Evolutionary conservation across 1,140 invertebrate genomes (phyloP).

Genomic region (Patella vulgata): DNA sequence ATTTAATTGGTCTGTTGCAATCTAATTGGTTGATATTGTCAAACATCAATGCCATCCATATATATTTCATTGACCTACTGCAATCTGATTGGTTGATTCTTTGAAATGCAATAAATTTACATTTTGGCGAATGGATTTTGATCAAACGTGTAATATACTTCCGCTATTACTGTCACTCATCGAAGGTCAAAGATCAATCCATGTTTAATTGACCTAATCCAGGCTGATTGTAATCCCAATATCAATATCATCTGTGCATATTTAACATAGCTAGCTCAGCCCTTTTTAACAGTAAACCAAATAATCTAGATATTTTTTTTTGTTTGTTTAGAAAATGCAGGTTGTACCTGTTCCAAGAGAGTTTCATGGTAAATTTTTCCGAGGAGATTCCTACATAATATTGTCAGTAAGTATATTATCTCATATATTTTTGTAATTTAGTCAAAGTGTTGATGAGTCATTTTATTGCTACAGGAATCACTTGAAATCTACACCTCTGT

Average conservation of each 20-base stretch:
- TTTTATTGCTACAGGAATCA: too few relatives aligned
- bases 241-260: not conserved
- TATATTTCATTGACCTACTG: too few relatives aligned
- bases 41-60: too few relatives aligned
- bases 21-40: too few relatives aligned
- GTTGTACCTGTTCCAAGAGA: conserved; percentile 79
- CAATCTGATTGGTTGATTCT: too few relatives aligned
- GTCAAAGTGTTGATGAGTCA: too few relatives aligned
- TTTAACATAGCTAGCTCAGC: not conserved
- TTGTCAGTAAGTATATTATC: conserved; percentile 74
- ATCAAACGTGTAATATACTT: too few relatives aligned
- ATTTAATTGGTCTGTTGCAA: too few relatives aligned
- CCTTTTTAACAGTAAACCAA: not conserved
- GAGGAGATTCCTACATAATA: conserved; percentile 87
- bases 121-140: too few relatives aligned
- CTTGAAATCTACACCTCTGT: not conserved
- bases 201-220: not conserved
- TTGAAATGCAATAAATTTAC: too few relatives aligned
- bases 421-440: not conserved
- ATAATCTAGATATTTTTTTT: conserved; percentile 7
- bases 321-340: conserved; percentile 75
- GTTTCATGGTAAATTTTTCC: conserved; percentile 86
- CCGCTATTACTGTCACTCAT: too few relatives aligned
- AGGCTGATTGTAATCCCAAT: not conserved
- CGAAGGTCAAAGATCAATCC: too few relatives aligned